Conservation (phyloP, 2,888 invertebrate genomes). For the Pemphredon lugubris region DNA sequence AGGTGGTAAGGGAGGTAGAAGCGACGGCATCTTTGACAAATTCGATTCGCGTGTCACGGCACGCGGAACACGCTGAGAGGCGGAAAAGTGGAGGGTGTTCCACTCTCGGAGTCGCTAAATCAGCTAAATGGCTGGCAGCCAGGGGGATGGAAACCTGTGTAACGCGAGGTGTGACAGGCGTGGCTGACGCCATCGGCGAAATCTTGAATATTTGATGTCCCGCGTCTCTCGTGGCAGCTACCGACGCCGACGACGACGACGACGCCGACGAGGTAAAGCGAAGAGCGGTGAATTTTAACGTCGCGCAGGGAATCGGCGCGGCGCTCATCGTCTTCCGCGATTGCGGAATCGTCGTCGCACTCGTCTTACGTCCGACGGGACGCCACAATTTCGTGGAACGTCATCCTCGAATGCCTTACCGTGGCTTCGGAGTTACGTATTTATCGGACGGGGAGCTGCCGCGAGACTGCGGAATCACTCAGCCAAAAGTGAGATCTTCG, state of each 20-base stretch:
- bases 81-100: conserved; percentile 72
- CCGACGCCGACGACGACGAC: conserved; percentile 31
- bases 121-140: conserved; percentile 71
- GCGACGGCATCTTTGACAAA: conserved; percentile 75
- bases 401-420: no score
- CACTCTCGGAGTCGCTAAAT: conserved; percentile 68
- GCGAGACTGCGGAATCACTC: no score
- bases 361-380: no score
- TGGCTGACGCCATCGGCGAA: conserved; percentile 68
- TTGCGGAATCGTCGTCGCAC: no score
- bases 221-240: conserved; percentile 41
- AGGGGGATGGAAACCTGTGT: conserved; percentile 65
- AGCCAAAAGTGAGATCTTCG: no score
- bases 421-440: no score
- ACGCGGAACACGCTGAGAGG: conserved; percentile 72
- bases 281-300: conserved; percentile 41
- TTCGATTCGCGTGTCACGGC: conserved; percentile 78
- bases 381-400: no score
- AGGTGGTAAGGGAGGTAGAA: conserved; percentile 21
- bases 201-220: conserved; percentile 70
- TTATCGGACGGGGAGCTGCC: no score
- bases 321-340: no score
- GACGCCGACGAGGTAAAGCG: conserved; percentile 23
- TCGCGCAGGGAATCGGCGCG: conserved; percentile 3
- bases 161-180: conserved; percentile 70